Evolutionary conservation across 1,140 invertebrate genomes (phyloP), one percentile per base, ranked within the genome.

Genomic region (Akabosia matsudoensis): DNA sequence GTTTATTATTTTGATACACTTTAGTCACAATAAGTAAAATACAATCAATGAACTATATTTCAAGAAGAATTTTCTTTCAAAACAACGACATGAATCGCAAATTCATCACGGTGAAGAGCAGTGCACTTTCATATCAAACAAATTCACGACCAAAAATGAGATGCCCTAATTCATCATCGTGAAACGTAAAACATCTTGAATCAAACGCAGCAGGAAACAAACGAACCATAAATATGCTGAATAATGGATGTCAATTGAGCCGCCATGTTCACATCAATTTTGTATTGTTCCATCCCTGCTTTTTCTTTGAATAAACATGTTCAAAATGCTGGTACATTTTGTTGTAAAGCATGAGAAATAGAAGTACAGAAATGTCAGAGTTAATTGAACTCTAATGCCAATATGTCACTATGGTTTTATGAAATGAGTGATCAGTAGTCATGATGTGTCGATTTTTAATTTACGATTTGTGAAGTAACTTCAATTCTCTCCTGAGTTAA

Each of bases 181-280:
- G 61, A 67, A 67, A 67, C 10, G 26, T 30, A 30, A 30, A 30
- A 30, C 31, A 13, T 67, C 24, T 7, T 30, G 61, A 30, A 67
- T 13, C 28, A 45, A 45, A 7, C 18, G 18, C 37, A 31, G 61
- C 4, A 67, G 30, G 31, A 67, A 67, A 7, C 7, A 67, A 67
- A 24, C 61, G 24, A 67, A 67, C 26, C 61, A 67, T 67, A 67
- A 67, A 67, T 67, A 30, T 67, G 61, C 61, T 67, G 61, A 67
- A 67, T 67, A 67, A 67, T 67, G 26, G 31, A 67, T 67, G 61
- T 67, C 61, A 67, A 67, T 67, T 67, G 61, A 30, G 61, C 28
- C 31, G 24, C 24, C 61, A 67, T 67, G 61, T 67, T 67, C 22
- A 2, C 61, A 16, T 56, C 24, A 7, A n/a, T 56, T 30, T 30